Base-by-base conservation (phyloP, 2,113 vertebrate genomes). In the Globicephala melas region DNA sequence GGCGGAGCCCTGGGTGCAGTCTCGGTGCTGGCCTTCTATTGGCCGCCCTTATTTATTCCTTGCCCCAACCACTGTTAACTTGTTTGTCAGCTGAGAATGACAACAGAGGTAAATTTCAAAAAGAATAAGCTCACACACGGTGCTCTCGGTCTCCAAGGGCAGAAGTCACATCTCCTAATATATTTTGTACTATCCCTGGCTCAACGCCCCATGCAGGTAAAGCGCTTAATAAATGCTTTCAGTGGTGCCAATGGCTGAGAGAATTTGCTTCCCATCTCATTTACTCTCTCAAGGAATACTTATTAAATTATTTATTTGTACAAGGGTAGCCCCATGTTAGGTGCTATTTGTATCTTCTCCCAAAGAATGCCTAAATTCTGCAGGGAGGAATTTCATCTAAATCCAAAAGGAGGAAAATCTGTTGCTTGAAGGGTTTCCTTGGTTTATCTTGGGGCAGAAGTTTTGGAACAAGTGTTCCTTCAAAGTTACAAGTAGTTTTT, bases 21-120 rank as follows among this genome's bases (percentile, higher is more conserved):
- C 50, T 76, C 6, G 13, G n/a, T 1, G 65, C 65, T 3, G 53
- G 77, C 4, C 50, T 74, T 68, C 74, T 58, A 20, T 8, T 33
- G 26, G 33, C 67, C 17, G 6, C 77, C 53, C 50, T 44, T 44
- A 44, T n/a, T 26, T 55, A 80, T 80, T 79, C 65, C 53, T 60
- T 38, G 18, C 58, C 28, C 33, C 55, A 91, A 68, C 11, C 47
- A 47, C 60, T 47, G 38, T 83, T 93, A 8, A 79, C 81, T 63
- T 84, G 8, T 58, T 76, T 91, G 71, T 68, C 84, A 53, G 60
- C 63, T 81, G 47, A 95, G 90, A 95, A 96, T 76, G 68, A 97
- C 87, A 96, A 97, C 31, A 60, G 84, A 96, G 84, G 88, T 92
- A 95, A 92, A 96, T 92, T 95, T 94, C 92, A 97, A 94, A 79